A percentile compares a stretch with the other conserved stretches of the same genome.
These are phyloP conservation scores for Acanthosepion esculentum DNA, from an alignment of 2,888 invertebrate genomes.

Conservation along the genomic window DNA sequence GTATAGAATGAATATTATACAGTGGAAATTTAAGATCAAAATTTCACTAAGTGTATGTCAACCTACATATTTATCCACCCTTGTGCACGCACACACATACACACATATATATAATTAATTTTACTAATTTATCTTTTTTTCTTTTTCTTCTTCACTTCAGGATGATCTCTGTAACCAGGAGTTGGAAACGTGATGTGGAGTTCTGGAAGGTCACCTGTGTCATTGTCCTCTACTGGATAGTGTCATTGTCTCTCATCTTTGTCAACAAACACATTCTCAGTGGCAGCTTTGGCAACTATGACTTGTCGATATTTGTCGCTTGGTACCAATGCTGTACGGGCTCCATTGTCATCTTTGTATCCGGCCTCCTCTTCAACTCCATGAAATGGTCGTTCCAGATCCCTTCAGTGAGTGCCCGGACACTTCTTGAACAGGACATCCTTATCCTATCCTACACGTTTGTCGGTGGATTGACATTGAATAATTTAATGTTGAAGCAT, in stretches of 20 bases:
- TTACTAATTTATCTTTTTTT: background rate
- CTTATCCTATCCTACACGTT: slow-evolving; percentile 67
- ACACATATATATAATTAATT: background rate
- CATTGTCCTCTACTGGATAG: slow-evolving; percentile 79
- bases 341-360: slow-evolving; percentile 59
- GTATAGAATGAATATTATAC: background rate
- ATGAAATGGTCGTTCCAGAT: slow-evolving; percentile 49
- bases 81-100: rapidly evolving
- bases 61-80: background rate
- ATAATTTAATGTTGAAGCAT: slow-evolving; percentile 74
- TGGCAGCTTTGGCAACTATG: slow-evolving; percentile 59
- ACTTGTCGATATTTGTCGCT: slow-evolving; percentile 72
- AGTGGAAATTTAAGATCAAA: background rate
- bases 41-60: background rate
- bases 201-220: slow-evolving; percentile 58
- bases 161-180: slow-evolving; percentile 43
- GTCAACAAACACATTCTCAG: slow-evolving; percentile 87
- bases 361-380: slow-evolving; percentile 45
- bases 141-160: background rate
- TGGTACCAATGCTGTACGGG: slow-evolving; percentile 73
- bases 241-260: slow-evolving; percentile 95
- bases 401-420: slow-evolving; percentile 57
- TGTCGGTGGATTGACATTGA: slow-evolving; percentile 71
- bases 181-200: background rate
- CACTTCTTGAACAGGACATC: slow-evolving; percentile 61